Conservation (phyloP, 2,113 vertebrate species). For the Boleophthalmus pectinirostris region DNA sequence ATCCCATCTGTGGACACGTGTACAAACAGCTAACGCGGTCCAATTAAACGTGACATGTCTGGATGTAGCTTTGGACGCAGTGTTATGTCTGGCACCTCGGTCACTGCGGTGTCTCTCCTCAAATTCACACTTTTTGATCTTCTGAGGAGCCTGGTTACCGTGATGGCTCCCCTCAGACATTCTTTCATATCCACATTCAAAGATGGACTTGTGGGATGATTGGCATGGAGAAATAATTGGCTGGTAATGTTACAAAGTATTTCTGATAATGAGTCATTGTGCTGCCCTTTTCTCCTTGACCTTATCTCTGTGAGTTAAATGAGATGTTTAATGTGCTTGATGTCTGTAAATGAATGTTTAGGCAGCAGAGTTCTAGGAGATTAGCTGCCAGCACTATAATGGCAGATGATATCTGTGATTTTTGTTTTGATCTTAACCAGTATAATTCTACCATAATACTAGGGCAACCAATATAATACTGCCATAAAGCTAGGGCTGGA, state of each 20-base stretch:
- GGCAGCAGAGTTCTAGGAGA: neutral
- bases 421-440: neutral
- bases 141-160: neutral
- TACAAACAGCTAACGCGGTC: constrained; percentile 16
- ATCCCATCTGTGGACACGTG: constrained; percentile 31
- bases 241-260: constrained; percentile 45
- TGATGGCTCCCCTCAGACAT: constrained; percentile 15
- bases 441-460: too few species aligned
- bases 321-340: neutral
- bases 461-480: too few species aligned
- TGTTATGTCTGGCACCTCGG: constrained; percentile 20
- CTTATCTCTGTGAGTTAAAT: constrained; percentile 15
- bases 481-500: too few species aligned
- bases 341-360: neutral
- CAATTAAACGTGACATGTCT: constrained; percentile 49
- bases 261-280: constrained; percentile 30
- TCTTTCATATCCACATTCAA: constrained; percentile 25
- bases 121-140: constrained; percentile 17
- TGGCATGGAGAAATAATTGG: constrained; percentile 10
- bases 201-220: constrained; percentile 28
- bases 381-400: neutral
- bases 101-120: constrained; percentile 6
- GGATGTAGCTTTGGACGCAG: constrained; percentile 14
- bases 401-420: neutral
- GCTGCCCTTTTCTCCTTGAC: constrained; percentile 13